These are phyloP conservation scores for Brassicogethes aeneus DNA, from an alignment of 2,888 invertebrate genomes.

Conservation along the genomic window DNA sequence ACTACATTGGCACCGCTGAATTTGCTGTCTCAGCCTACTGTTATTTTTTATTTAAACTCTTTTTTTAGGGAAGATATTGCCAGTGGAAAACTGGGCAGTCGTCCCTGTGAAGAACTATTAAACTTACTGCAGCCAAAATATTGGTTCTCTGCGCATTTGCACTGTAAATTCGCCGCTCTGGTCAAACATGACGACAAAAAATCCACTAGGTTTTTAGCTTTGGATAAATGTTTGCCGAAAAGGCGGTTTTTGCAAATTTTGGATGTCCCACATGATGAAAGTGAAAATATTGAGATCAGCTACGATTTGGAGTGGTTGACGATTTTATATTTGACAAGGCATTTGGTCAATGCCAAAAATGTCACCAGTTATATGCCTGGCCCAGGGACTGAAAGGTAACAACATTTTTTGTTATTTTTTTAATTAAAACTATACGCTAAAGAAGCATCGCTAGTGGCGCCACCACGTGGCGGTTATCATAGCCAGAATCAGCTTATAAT, in stretches of 20 bases:
- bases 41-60: too few relatives aligned
- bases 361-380: slow-evolving; percentile 74
- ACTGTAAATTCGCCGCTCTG: slow-evolving; percentile 88
- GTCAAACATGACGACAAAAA: slow-evolving; percentile 59
- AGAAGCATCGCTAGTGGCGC: too few relatives aligned
- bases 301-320: slow-evolving; percentile 95
- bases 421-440: slow-evolving; percentile 6
- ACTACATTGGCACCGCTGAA: too few relatives aligned
- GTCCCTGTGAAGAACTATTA: slow-evolving; percentile 76
- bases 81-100: slow-evolving; percentile 75
- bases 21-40: too few relatives aligned
- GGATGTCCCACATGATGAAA: slow-evolving; percentile 49
- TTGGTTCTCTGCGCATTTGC: slow-evolving; percentile 98
- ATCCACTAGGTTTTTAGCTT: slow-evolving; percentile 76
- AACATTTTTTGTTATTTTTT: too few relatives aligned
- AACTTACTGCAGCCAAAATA: slow-evolving; percentile 70
- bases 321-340: slow-evolving; percentile 80
- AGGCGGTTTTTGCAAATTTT: slow-evolving; percentile 81
- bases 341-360: slow-evolving; percentile 67
- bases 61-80: slow-evolving; percentile 79
- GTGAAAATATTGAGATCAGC: slow-evolving; percentile 48
- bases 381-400: slow-evolving; percentile 61
- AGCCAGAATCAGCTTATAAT: too few relatives aligned
- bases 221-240: slow-evolving; percentile 94
- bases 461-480: too few relatives aligned